Percentiles rank a stretch among this genome's conserved stretches.
Conservation (phyloP, 2,113 vertebrate species). For the Ranitomeya variabilis region DNA sequence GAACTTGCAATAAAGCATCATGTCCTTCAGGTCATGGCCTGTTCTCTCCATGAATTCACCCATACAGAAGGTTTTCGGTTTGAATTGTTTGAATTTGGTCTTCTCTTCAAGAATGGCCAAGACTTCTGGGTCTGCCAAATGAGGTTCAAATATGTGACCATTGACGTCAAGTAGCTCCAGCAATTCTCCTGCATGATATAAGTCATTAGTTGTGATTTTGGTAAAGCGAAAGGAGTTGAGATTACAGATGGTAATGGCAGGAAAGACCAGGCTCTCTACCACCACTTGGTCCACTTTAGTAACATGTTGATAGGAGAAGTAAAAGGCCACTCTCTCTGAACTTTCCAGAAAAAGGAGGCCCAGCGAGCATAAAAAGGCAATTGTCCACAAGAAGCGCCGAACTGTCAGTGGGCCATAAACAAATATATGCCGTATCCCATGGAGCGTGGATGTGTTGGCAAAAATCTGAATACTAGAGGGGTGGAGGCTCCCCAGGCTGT, state of each 20-base stretch:
- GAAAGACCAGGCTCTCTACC: constrained; percentile 90
- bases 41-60: constrained; percentile 92
- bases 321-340: constrained; percentile 89
- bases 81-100: constrained; percentile 92
- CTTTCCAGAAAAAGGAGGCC: constrained; percentile 90
- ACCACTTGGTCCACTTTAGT: constrained; percentile 93
- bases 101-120: constrained; percentile 84
- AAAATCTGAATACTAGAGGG: constrained; percentile 92
- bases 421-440: constrained; percentile 92
- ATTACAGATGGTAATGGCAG: constrained; percentile 94
- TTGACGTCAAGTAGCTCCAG: constrained; percentile 92
- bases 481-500: constrained; percentile 82
- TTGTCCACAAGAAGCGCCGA: constrained; percentile 89
- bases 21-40: constrained; percentile 94
- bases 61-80: constrained; percentile 94
- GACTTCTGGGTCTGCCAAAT: constrained; percentile 88
- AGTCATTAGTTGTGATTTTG: constrained; percentile 90
- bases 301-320: constrained; percentile 95
- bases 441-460: constrained; percentile 88
- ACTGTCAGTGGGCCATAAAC: constrained; percentile 82
- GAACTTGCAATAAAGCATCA: constrained; percentile 98
- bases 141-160: constrained; percentile 86
- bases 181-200: constrained; percentile 95
- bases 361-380: constrained; percentile 86
- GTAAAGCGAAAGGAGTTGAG: constrained; percentile 94